Conservation (phyloP, 2,797 vertebrate genomes). For the Melanotaenia pygmaea region DNA sequence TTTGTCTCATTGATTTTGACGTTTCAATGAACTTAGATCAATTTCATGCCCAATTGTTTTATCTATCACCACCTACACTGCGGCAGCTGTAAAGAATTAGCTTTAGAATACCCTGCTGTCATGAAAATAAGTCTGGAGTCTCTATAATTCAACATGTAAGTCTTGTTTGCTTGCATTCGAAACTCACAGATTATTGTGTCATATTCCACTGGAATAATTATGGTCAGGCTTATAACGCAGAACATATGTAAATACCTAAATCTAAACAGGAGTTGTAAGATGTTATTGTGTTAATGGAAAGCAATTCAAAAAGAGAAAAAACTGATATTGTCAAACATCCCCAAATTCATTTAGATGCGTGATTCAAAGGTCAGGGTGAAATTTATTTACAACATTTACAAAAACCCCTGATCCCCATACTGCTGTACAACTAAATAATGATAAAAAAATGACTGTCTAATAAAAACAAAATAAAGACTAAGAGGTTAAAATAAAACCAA, state of each 20-base stretch:
- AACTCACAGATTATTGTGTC: constrained; percentile 22
- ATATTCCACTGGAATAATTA: constrained; percentile 13
- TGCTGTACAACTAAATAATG: too few relatives aligned
- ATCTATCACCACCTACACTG: constrained; percentile 29
- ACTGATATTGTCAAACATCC: too few relatives aligned
- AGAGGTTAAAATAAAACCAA: too few relatives aligned
- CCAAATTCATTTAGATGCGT: too few relatives aligned
- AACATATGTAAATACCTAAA: constrained; percentile 19
- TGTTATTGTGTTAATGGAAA: too few relatives aligned
- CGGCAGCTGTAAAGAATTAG: constrained; percentile 56
- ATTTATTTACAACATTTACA: too few relatives aligned
- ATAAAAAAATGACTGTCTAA: too few relatives aligned
- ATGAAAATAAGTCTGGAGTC: constrained; percentile 48
- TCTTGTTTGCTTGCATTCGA: constrained; percentile 23
- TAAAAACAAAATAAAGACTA: too few relatives aligned
- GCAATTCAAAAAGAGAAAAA: too few relatives aligned
- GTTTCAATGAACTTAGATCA: constrained; percentile 36
- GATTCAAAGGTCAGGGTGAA: too few relatives aligned
- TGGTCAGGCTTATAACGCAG: constrained; percentile 17
- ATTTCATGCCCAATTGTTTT: constrained; percentile 22
- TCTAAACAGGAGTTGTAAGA: too few relatives aligned
- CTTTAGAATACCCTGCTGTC: constrained; percentile 25
- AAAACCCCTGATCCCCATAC: too few relatives aligned
- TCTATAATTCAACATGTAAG: constrained; percentile 34
- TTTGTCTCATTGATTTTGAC: constrained; percentile 1